phyloP scores from a whole-genome alignment of 2,113 vertebrate species.

The Xenotilapia leptura region DNA sequence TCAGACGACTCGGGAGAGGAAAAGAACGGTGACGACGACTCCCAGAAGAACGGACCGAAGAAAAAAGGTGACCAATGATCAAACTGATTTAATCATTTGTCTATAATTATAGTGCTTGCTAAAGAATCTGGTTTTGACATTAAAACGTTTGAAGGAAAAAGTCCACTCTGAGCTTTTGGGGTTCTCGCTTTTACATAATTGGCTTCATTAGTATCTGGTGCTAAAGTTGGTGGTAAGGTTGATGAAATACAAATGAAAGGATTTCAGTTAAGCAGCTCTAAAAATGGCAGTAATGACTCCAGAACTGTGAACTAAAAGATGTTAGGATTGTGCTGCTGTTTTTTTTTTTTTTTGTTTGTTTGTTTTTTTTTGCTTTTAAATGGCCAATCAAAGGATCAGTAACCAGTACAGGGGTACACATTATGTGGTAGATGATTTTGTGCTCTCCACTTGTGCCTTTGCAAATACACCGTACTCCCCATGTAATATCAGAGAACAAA shows the following conservation, averaged over 20 bases:
- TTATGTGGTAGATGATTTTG: neutral
- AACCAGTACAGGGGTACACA: neutral
- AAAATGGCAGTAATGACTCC: neutral
- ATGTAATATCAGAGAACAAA: neutral
- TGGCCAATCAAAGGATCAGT: neutral
- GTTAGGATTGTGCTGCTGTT: neutral
- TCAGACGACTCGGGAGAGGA: conserved; percentile 95
- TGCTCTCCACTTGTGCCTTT: neutral
- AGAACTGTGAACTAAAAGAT: neutral
- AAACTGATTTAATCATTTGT: neutral
- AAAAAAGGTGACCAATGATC: conserved; percentile 80
- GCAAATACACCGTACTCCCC: neutral
- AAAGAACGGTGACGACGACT: conserved; percentile 90
- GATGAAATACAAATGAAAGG: neutral
- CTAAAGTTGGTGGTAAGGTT: neutral
- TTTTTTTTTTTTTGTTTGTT: neutral
- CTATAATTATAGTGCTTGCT: neutral
- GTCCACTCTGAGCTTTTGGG: neutral
- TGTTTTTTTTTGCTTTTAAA: neutral
- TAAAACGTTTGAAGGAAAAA: neutral
- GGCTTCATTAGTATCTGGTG: neutral
- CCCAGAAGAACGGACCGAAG: conserved; percentile 86
- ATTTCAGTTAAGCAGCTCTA: neutral
- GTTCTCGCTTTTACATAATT: accelerated
- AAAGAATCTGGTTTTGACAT: neutral